Evolutionary conservation across 2,113 vertebrate genomes (phyloP), one percentile per base, ranked within the genome.

Genomic region (Salvelinus alpinus): DNA sequence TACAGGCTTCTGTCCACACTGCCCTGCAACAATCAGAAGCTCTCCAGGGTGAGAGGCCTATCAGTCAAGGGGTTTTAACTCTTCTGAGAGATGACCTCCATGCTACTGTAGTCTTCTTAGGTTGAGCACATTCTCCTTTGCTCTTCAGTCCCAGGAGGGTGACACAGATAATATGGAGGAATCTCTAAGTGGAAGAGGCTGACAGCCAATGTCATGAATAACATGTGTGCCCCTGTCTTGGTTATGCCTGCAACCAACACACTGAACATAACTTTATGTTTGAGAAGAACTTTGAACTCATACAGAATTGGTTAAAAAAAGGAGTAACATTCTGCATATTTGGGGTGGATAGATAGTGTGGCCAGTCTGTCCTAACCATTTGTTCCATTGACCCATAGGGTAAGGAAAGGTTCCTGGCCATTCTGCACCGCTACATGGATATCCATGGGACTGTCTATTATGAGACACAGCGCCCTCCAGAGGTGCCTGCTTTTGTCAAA

Each of bases 371-470:
- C 38, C 22, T 47, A 67, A 31, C 18, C 12, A 57, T 27, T 14
- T 74, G 5, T 70, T 13, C 75, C 20, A 4, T 2, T 25, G 25
- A 75, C 48, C 20, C 64, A 20, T 82, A 99, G 98, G 96, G 96
- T 70, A 99, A 97, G 78, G 97, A 97, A 71, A 97, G 95, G 78
- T 95, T 97, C 84, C 91, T 99, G 75, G 74, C 91, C 79, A 94
- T 97, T 78, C 91, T 99, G 70, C 95, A 95, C 84, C 96, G 94
- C 75, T 94, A 99, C 93, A 98, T 99, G 97, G 98, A 99, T 86
- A 93, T 99, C 88, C 98, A 99, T 0, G 97, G 97, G 75, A 99
- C 98, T 0, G 98, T 99, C 82, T 99, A 98, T 82, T 99, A 95
- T 0, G 97, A 99, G 90, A 94, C 95, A 0, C 97, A 98, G 89